Evolutionary conservation across 2,113 vertebrate species (phyloP).

Genomic region (Psophia crepitans): DNA sequence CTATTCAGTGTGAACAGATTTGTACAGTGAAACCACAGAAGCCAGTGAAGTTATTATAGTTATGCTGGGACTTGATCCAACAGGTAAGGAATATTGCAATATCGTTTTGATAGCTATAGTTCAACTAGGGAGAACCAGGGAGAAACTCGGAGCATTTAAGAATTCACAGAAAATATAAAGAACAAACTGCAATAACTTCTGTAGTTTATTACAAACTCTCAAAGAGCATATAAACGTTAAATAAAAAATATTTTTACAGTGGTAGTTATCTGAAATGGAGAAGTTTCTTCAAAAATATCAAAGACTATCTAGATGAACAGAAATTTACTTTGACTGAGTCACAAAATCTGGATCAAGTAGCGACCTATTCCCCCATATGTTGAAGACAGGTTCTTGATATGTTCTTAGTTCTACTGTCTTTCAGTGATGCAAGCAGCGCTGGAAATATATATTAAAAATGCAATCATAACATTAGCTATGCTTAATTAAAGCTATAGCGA

Average conservation of each 20-base stretch:
- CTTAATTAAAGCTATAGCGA: background rate
- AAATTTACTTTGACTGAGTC: background rate
- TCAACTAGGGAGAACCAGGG: background rate
- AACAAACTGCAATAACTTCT: conserved; percentile 7
- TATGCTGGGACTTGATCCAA: background rate
- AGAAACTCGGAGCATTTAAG: background rate
- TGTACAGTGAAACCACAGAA: background rate
- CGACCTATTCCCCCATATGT: background rate
- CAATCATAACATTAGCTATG: background rate
- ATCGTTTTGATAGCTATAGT: background rate
- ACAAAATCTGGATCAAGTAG: background rate
- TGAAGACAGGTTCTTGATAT: background rate
- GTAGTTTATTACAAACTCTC: background rate
- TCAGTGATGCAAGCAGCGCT: background rate
- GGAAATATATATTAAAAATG: background rate
- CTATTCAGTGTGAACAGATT: background rate
- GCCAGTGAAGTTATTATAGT: background rate
- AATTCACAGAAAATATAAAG: background rate
- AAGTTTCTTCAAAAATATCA: background rate
- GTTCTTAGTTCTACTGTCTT: background rate
- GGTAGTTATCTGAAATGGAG: background rate
- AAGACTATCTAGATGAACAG: background rate
- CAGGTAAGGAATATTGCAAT: conserved; percentile 16
- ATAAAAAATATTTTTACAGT: background rate
- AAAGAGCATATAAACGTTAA: background rate